A percentile compares a stretch with the other conserved stretches of the same genome.
Evolutionary conservation across 2,797 vertebrate species (phyloP).

Genomic region (Triplophysa bombifrons): DNA sequence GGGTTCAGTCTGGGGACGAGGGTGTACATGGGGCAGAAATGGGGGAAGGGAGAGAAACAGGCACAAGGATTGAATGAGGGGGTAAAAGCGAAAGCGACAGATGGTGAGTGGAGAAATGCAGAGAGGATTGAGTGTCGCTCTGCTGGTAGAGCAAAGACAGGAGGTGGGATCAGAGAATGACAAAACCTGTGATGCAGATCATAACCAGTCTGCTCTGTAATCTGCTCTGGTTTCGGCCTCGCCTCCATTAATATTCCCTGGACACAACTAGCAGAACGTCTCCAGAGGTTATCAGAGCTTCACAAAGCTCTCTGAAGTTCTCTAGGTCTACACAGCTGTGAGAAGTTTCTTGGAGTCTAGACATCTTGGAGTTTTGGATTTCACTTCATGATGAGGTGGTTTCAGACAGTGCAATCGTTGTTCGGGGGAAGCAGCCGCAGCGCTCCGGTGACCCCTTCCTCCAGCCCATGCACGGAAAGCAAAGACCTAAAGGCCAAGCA

Average conservation of each 20-base stretch:
- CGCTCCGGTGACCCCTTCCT: constrained; percentile 64
- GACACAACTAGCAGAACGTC: background rate
- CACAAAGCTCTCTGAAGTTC: background rate
- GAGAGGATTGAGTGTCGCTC: constrained; percentile 65
- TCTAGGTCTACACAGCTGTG: background rate
- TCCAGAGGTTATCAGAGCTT: background rate
- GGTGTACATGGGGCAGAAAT: constrained; percentile 31
- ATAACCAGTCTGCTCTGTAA: constrained; percentile 21
- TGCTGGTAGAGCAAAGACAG: constrained; percentile 34
- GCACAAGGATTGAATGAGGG: constrained; percentile 7
- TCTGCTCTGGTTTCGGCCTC: constrained; percentile 6
- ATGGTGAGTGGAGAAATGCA: constrained; percentile 24
- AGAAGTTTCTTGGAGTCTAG: background rate
- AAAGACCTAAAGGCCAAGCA: constrained; percentile 68
- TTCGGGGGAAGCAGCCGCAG: constrained; percentile 60
- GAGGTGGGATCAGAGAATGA: constrained; percentile 31
- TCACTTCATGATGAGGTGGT: constrained; percentile 71
- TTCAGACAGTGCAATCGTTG: constrained; percentile 51
- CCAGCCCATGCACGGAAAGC: constrained; percentile 66
- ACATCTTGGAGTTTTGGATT: constrained; percentile 1
- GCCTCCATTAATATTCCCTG: background rate
- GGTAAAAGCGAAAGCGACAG: constrained; percentile 53
- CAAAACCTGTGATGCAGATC: constrained; percentile 35
- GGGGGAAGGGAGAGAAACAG: constrained; percentile 15
- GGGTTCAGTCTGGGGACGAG: constrained; percentile 18